These are phyloP conservation scores for Engraulis encrasicolus DNA, from an alignment of 2,113 vertebrate species.

Conservation along the genomic window DNA sequence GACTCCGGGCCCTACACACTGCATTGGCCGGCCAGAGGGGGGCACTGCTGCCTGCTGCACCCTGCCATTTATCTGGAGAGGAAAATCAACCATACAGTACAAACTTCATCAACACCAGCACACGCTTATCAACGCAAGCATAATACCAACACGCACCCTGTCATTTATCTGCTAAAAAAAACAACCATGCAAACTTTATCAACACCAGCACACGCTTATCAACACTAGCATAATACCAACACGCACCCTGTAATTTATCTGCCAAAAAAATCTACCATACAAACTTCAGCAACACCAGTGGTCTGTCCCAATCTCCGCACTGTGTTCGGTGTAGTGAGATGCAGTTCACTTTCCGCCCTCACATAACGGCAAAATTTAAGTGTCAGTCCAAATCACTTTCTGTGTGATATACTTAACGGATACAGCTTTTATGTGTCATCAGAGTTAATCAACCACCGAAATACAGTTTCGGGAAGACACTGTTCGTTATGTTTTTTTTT, in stretches of 20 bases:
- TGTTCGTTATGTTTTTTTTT: too few relatives aligned
- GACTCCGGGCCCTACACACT: constrained; percentile 94
- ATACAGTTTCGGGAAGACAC: too few relatives aligned
- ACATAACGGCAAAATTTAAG: too few relatives aligned
- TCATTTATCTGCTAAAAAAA: constrained; percentile 95
- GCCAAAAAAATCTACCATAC: constrained; percentile 49
- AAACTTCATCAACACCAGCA: constrained; percentile 20
- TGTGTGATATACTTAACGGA: too few relatives aligned
- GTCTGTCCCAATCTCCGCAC: too few relatives aligned
- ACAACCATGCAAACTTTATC: constrained; percentile 17
- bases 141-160: constrained; percentile 70
- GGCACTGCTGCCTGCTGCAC: constrained; percentile 89
- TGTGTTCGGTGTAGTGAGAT: too few relatives aligned
- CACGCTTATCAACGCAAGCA: constrained; percentile 3
- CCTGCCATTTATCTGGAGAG: constrained; percentile 93
- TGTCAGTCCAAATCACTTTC: too few relatives aligned
- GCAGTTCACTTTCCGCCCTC: too few relatives aligned
- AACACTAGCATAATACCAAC: constrained; percentile 31
- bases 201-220: constrained; percentile 27
- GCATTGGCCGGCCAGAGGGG: constrained; percentile 86
- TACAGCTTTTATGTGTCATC: too few relatives aligned
- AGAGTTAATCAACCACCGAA: too few relatives aligned
- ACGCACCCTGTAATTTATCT: constrained; percentile 93
- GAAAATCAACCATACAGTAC: too few relatives aligned
- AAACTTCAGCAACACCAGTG: constrained; percentile 20